A percentile compares a stretch with the other conserved stretches of the same genome.
Evolutionary conservation across 1,140 invertebrate species (phyloP).

Genomic region (Ephestia elutella): DNA sequence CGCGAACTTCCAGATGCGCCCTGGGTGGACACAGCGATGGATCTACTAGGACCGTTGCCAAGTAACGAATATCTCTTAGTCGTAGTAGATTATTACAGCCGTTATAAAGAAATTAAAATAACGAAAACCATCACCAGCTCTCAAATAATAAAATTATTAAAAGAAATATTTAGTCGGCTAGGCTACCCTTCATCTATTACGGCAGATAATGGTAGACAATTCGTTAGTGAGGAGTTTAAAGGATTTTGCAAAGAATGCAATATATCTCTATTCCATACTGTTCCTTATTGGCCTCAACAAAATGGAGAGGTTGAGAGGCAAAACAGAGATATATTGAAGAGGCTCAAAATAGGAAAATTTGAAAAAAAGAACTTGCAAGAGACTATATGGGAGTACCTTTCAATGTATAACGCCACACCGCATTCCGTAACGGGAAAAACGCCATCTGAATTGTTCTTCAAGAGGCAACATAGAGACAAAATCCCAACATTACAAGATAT

Average conservation of each 20-base stretch:
- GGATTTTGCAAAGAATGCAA: conserved; percentile 26
- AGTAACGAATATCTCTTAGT: conserved; percentile 29
- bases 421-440: conserved; percentile 44
- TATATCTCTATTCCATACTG: conserved; percentile 30
- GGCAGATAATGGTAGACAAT: conserved; percentile 35
- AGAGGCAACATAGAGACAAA: conserved; percentile 30
- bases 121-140: conserved; percentile 19
- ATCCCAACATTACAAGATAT: conserved; percentile 16
- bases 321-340: conserved; percentile 39
- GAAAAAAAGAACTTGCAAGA: conserved; percentile 22
- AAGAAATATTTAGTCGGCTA: conserved; percentile 27
- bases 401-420: conserved; percentile 46
- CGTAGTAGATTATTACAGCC: conserved; percentile 26
- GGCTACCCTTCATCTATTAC: conserved; percentile 22
- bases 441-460: conserved; percentile 47
- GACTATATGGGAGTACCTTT: conserved; percentile 28
- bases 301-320: conserved; percentile 51
- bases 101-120: conserved; percentile 30
- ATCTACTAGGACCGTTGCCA: conserved; percentile 36
- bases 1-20: conserved; percentile 26
- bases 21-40: conserved; percentile 34
- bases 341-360: conserved; percentile 21
- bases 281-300: conserved; percentile 38
- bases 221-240: conserved; percentile 22
- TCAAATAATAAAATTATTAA: conserved; percentile 26